Base-by-base conservation (phyloP, 35 echinoderm and acorn worm species). In the Diadema setosum region DNA sequence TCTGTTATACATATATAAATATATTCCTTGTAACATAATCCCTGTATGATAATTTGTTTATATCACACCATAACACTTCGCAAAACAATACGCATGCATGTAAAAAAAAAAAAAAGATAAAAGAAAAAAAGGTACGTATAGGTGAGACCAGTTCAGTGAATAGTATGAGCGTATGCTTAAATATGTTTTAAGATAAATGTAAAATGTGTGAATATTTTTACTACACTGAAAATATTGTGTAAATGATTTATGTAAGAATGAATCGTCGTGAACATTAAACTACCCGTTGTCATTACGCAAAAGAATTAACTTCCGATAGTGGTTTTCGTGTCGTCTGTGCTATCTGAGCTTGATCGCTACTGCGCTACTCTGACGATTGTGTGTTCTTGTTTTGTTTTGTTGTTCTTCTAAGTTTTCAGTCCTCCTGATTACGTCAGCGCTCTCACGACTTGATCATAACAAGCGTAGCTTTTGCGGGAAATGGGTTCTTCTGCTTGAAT, bases 131-230 rank as follows among this genome's bases (percentile, higher is more conserved):
- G n/a, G n/a, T 67, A 67, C 37, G 37, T 18, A 34, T 67, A 67
- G 63, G 30, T n/a, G 63, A 65, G 37, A 33, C 27, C 63, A 26
- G 63, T 33, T 33, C 63, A 67, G 63, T 67, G 63, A 33, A 15
- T 67, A 67, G 14, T 3, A 67, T 67, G 63, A 67, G 63, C 37
- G 37, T 67, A 31, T 29, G 30, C n/a, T 26, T 67, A 67, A 26
- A 26, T 67, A 67, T 67, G 63, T 67, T 11, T 67, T 26, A 67
- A 67, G 63, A 67, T 78, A 42, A 78, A 42, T 78, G 73, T 78
- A 78, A 78, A 78, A 78, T 78, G 73, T 78, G 73, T 78, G 73
- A 78, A 78, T 78, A 78, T 78, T 78, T 78, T 78, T 78, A 78
- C 73, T 78, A 78, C 73, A 78, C 73, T 78, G 73, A 78, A 78